A percentile compares a stretch with the other conserved stretches of the same genome.
Conservation (phyloP, 2,113 vertebrate genomes). For the Cercopithecus mona region DNA sequence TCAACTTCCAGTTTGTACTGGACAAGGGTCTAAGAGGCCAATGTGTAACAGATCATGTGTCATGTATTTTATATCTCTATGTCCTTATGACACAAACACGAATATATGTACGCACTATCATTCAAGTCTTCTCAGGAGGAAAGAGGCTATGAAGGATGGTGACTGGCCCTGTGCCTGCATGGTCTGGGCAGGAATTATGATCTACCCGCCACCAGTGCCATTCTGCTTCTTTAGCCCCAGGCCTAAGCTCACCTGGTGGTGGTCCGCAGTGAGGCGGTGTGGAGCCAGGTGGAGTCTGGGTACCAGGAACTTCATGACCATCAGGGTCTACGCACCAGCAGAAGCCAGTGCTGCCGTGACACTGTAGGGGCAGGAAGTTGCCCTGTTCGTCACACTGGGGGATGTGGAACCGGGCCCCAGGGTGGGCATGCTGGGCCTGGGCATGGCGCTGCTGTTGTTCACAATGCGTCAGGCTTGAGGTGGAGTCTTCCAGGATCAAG, state of each 20-base stretch:
- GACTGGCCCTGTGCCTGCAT: background rate
- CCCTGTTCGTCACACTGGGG: constrained; percentile 89
- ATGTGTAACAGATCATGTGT: background rate
- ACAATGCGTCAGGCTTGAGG: constrained; percentile 81
- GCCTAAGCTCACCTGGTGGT: constrained; percentile 83
- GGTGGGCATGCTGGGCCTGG: constrained; percentile 2
- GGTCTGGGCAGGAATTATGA: background rate
- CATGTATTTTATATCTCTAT: background rate
- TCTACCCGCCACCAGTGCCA: too few relatives aligned
- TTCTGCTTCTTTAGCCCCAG: background rate
- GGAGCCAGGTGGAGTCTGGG: constrained; percentile 82
- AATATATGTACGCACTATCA: background rate
- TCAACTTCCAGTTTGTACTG: background rate
- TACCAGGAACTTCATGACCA: constrained; percentile 88
- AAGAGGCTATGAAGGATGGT: background rate
- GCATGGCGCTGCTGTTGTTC: constrained; percentile 82
- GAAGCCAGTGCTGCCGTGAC: constrained; percentile 87
- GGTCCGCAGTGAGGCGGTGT: constrained; percentile 76
- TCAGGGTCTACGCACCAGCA: constrained; percentile 91
- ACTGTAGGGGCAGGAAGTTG: constrained; percentile 87
- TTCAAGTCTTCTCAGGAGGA: background rate
- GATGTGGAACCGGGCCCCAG: constrained; percentile 74
- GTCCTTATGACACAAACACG: background rate
- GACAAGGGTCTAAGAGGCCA: background rate
- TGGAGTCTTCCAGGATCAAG: background rate